Evolutionary conservation across 2,888 invertebrate genomes (phyloP).

Genomic region (Muscina levida): DNA sequence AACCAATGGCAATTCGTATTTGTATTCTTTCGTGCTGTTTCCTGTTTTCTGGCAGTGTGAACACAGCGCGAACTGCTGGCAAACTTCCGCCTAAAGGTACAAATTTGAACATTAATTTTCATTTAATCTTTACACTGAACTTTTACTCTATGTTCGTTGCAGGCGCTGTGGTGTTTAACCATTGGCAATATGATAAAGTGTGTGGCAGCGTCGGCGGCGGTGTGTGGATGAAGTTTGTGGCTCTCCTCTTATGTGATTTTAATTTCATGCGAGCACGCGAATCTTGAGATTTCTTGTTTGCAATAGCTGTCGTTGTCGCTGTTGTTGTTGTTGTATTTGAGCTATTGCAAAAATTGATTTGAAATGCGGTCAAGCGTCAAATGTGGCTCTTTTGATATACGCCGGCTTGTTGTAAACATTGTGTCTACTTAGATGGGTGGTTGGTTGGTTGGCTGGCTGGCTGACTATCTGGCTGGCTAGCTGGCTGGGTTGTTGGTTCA

Average conservation of each 20-base stretch:
- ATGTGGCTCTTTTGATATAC: constrained; percentile 57
- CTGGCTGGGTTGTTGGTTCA: not conserved
- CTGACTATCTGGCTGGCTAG: not conserved
- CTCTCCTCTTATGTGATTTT: constrained; percentile 50
- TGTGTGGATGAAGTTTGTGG: not conserved
- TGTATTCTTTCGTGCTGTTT: too few species aligned
- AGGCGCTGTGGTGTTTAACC: not conserved
- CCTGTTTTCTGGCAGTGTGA: constrained; percentile 37
- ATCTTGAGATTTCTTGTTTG: constrained; percentile 51
- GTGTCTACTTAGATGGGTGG: constrained; percentile 49
- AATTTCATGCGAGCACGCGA: constrained; percentile 58
- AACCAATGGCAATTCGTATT: constrained; percentile 1
- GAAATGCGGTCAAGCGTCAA: constrained; percentile 66
- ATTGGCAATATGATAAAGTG: constrained; percentile 7
- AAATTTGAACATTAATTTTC: constrained; percentile 38
- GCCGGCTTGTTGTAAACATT: constrained; percentile 59
- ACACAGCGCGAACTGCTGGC: constrained; percentile 35
- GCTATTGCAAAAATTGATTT: constrained; percentile 62
- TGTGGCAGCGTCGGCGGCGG: too few species aligned
- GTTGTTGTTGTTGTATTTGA: not conserved
- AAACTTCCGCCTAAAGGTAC: constrained; percentile 49
- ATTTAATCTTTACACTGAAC: constrained; percentile 27
- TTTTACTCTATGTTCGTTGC: not conserved
- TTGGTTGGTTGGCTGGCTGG: not conserved
- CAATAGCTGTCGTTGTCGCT: constrained; percentile 17